phyloP scores from a whole-genome alignment of 2,113 vertebrate species.

The Pedionomus torquatus region DNA sequence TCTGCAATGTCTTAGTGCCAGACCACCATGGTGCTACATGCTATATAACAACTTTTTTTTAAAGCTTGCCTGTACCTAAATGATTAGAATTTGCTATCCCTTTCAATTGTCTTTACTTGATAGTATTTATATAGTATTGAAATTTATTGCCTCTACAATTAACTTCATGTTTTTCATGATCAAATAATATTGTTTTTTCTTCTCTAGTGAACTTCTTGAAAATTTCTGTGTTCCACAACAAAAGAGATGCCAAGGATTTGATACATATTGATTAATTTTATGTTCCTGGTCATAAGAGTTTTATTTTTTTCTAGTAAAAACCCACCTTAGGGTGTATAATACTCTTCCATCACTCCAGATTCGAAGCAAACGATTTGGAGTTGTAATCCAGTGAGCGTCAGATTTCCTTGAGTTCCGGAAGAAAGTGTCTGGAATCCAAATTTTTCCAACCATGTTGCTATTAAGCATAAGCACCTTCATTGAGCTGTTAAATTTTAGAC shows the following conservation, averaged over 20 bases:
- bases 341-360: conserved; percentile 95
- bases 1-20: neutral
- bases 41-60: neutral
- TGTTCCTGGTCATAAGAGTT: neutral
- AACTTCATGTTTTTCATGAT: neutral
- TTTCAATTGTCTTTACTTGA: neutral
- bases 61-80: neutral
- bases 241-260: neutral
- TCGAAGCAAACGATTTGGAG: conserved; percentile 93
- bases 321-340: conserved; percentile 93
- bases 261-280: neutral
- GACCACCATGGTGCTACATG: neutral
- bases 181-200: neutral
- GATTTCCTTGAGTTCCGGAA: conserved; percentile 97
- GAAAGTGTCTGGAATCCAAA: conserved; percentile 99
- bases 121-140: neutral
- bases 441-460: conserved; percentile 98
- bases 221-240: neutral
- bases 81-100: neutral
- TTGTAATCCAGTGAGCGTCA: conserved; percentile 98
- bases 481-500: conserved; percentile 94
- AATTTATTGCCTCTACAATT: neutral
- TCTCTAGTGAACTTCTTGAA: neutral
- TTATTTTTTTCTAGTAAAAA: neutral
- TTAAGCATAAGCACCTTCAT: conserved; percentile 97